Conservation (phyloP, 2,797 vertebrate genomes). For the Apogon hyalosoma region DNA sequence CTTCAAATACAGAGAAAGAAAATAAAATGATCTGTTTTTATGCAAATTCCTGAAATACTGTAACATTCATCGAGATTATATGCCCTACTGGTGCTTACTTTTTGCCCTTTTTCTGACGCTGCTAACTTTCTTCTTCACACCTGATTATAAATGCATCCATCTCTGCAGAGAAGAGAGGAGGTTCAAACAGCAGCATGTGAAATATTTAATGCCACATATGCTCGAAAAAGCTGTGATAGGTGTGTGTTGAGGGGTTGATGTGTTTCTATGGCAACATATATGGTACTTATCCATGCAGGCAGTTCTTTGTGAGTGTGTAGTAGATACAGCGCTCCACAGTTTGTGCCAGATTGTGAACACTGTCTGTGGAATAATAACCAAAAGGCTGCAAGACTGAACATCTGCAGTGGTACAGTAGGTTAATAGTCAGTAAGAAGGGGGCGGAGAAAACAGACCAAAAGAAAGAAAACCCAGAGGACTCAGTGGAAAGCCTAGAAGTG, state of each 20-base stretch:
- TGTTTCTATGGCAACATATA: constrained; percentile 83
- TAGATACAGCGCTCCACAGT: constrained; percentile 32
- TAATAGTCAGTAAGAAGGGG: background rate
- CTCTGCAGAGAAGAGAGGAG: constrained; percentile 14
- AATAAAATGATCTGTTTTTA: background rate
- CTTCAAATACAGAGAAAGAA: constrained; percentile 8
- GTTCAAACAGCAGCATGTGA: constrained; percentile 52
- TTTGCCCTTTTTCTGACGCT: background rate
- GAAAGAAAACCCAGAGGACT: background rate
- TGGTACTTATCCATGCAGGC: constrained; percentile 31
- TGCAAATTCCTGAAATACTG: background rate
- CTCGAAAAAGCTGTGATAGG: constrained; percentile 45
- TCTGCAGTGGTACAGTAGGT: background rate
- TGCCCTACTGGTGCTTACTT: background rate
- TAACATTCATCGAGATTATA: constrained; percentile 19
- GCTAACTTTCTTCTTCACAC: background rate
- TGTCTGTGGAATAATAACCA: constrained; percentile 25
- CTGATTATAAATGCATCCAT: constrained; percentile 31
- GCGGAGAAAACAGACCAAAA: background rate
- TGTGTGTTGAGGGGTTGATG: constrained; percentile 48
- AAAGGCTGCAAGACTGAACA: constrained; percentile 5
- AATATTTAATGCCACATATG: constrained; percentile 70
- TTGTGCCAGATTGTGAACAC: constrained; percentile 12
- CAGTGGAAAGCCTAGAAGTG: background rate
- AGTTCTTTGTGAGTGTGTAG: constrained; percentile 31